phyloP scores from a whole-genome alignment of 2,888 invertebrate genomes.

The Drosophila parthenogenetica region DNA sequence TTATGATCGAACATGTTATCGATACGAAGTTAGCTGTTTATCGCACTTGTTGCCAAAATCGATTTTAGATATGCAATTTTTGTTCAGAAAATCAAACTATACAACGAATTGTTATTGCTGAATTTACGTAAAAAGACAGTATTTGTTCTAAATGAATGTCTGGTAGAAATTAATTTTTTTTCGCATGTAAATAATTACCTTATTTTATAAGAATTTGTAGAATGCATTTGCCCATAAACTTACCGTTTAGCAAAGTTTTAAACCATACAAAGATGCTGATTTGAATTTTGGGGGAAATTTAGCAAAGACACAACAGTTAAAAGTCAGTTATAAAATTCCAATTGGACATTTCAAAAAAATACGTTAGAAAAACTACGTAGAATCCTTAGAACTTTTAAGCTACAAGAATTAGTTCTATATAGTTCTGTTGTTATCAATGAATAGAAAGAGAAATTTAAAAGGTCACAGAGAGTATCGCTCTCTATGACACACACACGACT shows the following conservation, averaged over 20 bases:
- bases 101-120: too few species aligned
- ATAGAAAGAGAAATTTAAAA: slow-evolving; percentile 17
- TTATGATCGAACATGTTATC: slow-evolving; percentile 14
- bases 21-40: slow-evolving; percentile 8
- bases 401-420: not conserved
- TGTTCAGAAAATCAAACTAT: not conserved
- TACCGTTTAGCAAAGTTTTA: slow-evolving; percentile 18
- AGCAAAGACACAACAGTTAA: slow-evolving; percentile 21
- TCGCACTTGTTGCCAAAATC: not conserved
- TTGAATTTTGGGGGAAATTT: slow-evolving; percentile 31
- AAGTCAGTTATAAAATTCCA: slow-evolving; percentile 35
- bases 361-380: not conserved
- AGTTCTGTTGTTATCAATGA: not conserved
- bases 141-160: too few species aligned
- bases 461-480: slow-evolving; percentile 39
- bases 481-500: slow-evolving; percentile 17
- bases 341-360: slow-evolving; percentile 9
- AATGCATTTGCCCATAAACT: not conserved
- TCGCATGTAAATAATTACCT: not conserved
- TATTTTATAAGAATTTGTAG: not conserved
- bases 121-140: too few species aligned
- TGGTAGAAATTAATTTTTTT: too few species aligned
- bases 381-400: not conserved
- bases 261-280: slow-evolving; percentile 22
- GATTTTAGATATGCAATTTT: not conserved